Base-by-base conservation (phyloP, 1,140 invertebrate species). In the Magallana gigas region DNA sequence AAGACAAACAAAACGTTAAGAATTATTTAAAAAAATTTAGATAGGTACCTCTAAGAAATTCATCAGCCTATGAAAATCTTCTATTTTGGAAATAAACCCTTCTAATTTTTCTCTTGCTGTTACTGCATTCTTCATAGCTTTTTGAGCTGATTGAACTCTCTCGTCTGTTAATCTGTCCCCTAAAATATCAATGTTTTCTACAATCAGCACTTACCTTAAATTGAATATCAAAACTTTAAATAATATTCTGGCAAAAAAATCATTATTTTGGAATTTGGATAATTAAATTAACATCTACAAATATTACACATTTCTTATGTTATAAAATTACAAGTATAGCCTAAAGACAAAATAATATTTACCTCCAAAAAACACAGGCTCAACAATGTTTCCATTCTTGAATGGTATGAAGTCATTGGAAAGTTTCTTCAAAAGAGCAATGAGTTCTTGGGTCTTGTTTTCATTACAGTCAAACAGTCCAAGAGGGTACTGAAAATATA, bases 51-150 rank as follows among this genome's bases (percentile, higher is more conserved):
- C 89, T 23, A 90, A 29, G 64, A 90, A 90, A 84, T 90, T 90
- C 89, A 88, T 86, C 2, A 90, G 76, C 36, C 89, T 83, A 60
- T 90, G 87, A 58, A 90, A 90, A 68, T 90, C 84, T 68, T 90
- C 89, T 29, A 88, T 88, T 86, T 90, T 90, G 0, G 89, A 90
- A 64, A 90, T 88, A 36, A 90, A 90, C 3, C 89, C 86, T 57
- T 88, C 89, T 4, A 88, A 71, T n/a, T 86, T 68, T 14, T 29
- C 57, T 48, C 2, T 1, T 12, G 68, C 8, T 36, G 71, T 87
- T 57, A 83, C 83, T 9, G 57, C 88, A 88, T 85, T 90, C 9
- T 11, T 36, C 84, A 88, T 88, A 64, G 89, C 86, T 36, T 71
- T 48, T 76, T 89, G 88, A 56, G 88, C 88, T 84, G 60, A n/a